Conservation (phyloP, 2,888 invertebrate species). For the Habrosyne pyritoides region DNA sequence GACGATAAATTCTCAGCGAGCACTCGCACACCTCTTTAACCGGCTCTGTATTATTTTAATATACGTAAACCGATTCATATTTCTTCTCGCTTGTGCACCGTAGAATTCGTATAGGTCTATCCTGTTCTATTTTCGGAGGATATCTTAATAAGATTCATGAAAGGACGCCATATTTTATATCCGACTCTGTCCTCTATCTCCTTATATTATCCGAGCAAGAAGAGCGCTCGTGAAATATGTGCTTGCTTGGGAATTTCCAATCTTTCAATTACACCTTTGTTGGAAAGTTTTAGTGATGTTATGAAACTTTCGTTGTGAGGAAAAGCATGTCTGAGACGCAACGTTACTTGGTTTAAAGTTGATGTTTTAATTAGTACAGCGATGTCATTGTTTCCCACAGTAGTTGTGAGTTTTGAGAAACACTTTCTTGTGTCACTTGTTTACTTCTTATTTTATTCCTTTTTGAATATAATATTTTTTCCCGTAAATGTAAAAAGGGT, state of each 20-base stretch:
- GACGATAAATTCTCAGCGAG: constrained; percentile 72
- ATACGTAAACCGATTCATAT: constrained; percentile 73
- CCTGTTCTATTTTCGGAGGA: constrained; percentile 84
- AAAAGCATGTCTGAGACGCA: constrained; percentile 1
- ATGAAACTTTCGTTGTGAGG: constrained; percentile 54
- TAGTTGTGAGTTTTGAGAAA: neutral
- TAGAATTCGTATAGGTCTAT: constrained; percentile 42
- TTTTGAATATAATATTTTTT: neutral
- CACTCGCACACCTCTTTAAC: constrained; percentile 78
- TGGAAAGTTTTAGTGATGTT: constrained; percentile 58
- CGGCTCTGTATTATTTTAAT: constrained; percentile 80
- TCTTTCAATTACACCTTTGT: constrained; percentile 82
- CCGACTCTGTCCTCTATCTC: constrained; percentile 85
- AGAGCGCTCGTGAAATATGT: constrained; percentile 80
- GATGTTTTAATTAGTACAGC: neutral
- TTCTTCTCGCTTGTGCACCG: constrained; percentile 40
- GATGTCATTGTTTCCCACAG: neutral
- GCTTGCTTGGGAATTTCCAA: constrained; percentile 80
- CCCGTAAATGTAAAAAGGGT: no score
- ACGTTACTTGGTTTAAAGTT: constrained; percentile 1
- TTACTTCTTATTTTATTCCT: neutral
- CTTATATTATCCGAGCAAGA: constrained; percentile 82
- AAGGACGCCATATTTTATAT: constrained; percentile 92
- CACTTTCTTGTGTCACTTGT: neutral
- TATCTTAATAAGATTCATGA: constrained; percentile 93